Base-by-base conservation (phyloP, 30 jellyfish, hydroid and myxozoan species). In the Cassiopea xamachana region DNA sequence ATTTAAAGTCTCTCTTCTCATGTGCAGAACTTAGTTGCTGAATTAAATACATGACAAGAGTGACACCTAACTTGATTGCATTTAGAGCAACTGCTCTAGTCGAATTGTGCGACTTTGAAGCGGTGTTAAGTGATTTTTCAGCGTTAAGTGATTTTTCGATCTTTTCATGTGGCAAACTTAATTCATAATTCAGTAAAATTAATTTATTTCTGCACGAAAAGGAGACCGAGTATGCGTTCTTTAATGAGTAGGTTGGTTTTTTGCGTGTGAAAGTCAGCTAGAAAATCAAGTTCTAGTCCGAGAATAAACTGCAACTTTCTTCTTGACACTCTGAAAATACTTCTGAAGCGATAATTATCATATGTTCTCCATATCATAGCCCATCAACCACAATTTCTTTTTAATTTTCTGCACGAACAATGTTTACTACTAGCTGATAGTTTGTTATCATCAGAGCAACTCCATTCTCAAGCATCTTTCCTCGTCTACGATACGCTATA, bases 41-140 rank as follows among this genome's bases (percentile, higher is more conserved):
- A 44, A 75, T 8, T 18, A 75, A 75, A n/a, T 69, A 43, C 78
- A 69, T 69, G 48, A 43, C 78, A 69, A 69, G 78, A 69, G 78
- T 43, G 78, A 69, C 48, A n/a, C 0, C 15, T 69, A 69, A 69
- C 78, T 69, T 69, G 78, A 43, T 69, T 17, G 64, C 84, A 75
- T 75, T 44, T 44, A 1, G 84, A 75, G 60, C 60, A 1, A 39
- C 49, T 0, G 13, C 15, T 75, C 64, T 0, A 75, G 84, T 48
- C 60, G 78, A 8, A 43, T 43, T 69, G 15, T 69, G 78, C 0
- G 78, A 18, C 78, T n/a, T 43, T 43, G 48, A n/a, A 69, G 78
- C 78, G 78, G 15, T n/a, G n/a, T n/a, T n/a, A n/a, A n/a, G n/a
- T n/a, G n/a, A n/a, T n/a, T n/a, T n/a, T n/a, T n/a, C n/a, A n/a